These are phyloP conservation scores for Anarhynchus alexandrinus DNA, from an alignment of 2,113 vertebrate genomes.

Conservation along the genomic window DNA sequence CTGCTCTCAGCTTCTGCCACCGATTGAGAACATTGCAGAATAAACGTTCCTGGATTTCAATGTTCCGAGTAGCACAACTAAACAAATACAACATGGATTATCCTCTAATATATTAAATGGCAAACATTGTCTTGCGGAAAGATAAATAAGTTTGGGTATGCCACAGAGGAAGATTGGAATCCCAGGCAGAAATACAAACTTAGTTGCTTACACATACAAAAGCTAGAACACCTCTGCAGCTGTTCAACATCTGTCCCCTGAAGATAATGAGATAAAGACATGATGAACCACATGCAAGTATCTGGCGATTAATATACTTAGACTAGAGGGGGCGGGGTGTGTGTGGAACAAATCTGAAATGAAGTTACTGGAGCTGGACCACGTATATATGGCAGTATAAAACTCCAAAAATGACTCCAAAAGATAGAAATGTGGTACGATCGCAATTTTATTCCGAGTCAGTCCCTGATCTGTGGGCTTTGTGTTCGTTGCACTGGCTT, in stretches of 20 bases:
- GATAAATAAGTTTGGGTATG: neutral
- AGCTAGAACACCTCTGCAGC: neutral
- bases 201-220: neutral
- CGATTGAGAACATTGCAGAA: neutral
- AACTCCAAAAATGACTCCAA: neutral
- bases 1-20: neutral
- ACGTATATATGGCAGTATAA: neutral
- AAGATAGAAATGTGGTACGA: neutral
- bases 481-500: neutral
- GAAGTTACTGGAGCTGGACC: neutral
- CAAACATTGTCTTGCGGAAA: neutral
- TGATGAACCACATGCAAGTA: neutral
- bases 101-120: neutral
- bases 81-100: neutral
- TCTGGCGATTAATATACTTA: neutral
- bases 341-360: neutral
- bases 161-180: neutral
- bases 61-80: neutral
- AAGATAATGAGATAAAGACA: neutral
- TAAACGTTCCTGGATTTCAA: neutral
- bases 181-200: neutral
- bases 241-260: neutral
- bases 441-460: neutral
- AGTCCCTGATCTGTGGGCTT: neutral
- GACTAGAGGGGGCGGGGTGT: neutral